A percentile compares a stretch with the other conserved stretches of the same genome.
Evolutionary conservation across 1,140 invertebrate genomes (phyloP).

Genomic region (Mylabris phalerata): DNA sequence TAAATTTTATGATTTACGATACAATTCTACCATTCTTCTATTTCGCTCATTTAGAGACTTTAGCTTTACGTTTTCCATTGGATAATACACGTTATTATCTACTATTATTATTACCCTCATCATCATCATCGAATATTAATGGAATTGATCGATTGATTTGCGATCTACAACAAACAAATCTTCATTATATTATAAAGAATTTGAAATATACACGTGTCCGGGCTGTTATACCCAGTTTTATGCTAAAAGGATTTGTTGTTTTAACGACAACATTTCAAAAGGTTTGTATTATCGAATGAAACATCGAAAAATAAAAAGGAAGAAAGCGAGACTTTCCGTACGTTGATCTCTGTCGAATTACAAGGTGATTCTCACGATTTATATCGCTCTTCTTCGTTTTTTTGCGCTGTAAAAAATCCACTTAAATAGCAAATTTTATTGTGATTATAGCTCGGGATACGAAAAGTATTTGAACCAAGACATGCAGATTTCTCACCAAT

Average conservation of each 20-base stretch:
- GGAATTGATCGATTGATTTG: slow-evolving; percentile 39
- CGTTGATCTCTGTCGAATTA: too few relatives aligned
- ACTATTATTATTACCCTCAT: slow-evolving; percentile 51
- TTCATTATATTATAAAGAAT: slow-evolving; percentile 58
- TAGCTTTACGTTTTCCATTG: slow-evolving; percentile 65
- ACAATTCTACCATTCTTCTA: slow-evolving; percentile 68
- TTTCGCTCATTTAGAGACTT: slow-evolving; percentile 60
- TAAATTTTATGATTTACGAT: slow-evolving; percentile 60
- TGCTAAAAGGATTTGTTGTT: slow-evolving; percentile 66
- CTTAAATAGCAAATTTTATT: too few relatives aligned
- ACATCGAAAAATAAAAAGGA: too few relatives aligned
- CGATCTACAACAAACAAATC: slow-evolving; percentile 42
- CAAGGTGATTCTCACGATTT: neutral
- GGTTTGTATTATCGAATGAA: slow-evolving; percentile 45
- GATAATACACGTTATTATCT: slow-evolving; percentile 61
- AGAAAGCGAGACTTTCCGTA: too few relatives aligned
- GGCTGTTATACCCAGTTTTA: slow-evolving; percentile 70
- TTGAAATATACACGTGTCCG: slow-evolving; percentile 61
- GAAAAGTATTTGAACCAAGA: slow-evolving; percentile 68
- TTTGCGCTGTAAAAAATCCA: slow-evolving; percentile 20
- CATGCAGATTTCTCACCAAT: slow-evolving; percentile 67
- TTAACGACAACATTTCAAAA: slow-evolving; percentile 69
- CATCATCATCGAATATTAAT: slow-evolving; percentile 35
- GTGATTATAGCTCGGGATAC: slow-evolving; percentile 57
- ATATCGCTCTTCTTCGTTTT: slow-evolving; percentile 4